Evolutionary conservation across 2,797 vertebrate species (phyloP).

Genomic region (Parambassis ranga): DNA sequence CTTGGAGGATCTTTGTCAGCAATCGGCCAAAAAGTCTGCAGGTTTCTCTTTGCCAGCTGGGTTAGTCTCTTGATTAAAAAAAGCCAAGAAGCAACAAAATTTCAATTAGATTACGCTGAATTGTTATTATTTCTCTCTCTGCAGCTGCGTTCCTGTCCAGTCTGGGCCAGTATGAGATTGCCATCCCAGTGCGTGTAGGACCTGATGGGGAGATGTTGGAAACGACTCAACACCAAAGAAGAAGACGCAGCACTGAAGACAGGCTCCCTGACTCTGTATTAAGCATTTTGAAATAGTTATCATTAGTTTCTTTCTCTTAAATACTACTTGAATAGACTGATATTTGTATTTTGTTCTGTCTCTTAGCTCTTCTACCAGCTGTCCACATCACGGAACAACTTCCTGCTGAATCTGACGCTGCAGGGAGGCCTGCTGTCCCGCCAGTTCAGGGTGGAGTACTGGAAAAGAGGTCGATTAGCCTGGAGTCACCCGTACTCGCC

Average conservation of each 20-base stretch:
- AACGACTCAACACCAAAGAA: slow-evolving; percentile 63
- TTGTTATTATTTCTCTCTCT: slow-evolving; percentile 18
- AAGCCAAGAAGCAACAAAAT: slow-evolving; percentile 15
- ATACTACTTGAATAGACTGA: accelerated
- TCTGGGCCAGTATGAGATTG: slow-evolving; percentile 94
- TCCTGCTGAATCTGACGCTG: slow-evolving; percentile 94
- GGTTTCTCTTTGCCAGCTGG: slow-evolving; percentile 37
- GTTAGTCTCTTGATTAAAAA: slow-evolving; percentile 39
- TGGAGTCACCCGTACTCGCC: slow-evolving; percentile 92
- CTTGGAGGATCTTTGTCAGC: slow-evolving; percentile 26
- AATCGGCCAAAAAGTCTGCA: slow-evolving; percentile 39
- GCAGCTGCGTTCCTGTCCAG: slow-evolving; percentile 93
- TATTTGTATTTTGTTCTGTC: neutral
- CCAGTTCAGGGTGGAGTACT: slow-evolving; percentile 96
- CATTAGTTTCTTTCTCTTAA: neutral
- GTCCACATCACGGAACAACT: slow-evolving; percentile 87
- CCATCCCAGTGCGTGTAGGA: slow-evolving; percentile 91
- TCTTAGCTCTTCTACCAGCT: slow-evolving; percentile 92
- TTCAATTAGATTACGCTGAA: slow-evolving; percentile 6
- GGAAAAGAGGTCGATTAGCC: slow-evolving; percentile 90
- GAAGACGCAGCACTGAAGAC: slow-evolving; percentile 77
- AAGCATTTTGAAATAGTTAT: neutral
- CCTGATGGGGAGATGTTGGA: slow-evolving; percentile 86
- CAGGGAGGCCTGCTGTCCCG: slow-evolving; percentile 90
- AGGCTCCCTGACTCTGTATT: slow-evolving; percentile 76